These are phyloP conservation scores for Myripristis jacobus DNA, from an alignment of 2,797 vertebrate species.

Conservation along the genomic window DNA sequence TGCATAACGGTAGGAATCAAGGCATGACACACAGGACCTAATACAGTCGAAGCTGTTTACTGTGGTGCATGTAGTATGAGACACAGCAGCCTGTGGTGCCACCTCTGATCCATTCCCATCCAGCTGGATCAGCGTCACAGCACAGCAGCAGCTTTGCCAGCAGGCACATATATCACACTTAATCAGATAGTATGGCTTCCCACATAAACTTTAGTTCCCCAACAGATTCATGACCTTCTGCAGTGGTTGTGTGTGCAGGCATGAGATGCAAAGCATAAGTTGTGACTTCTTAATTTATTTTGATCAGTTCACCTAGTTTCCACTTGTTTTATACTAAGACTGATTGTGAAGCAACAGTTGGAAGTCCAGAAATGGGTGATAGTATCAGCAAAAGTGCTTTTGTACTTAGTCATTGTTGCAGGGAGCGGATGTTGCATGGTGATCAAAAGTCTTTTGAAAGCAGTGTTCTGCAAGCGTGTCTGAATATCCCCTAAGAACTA, in stretches of 20 bases:
- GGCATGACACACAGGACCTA: slow-evolving; percentile 18
- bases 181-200: slow-evolving; percentile 1
- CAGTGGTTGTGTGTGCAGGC: not conserved
- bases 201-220: not conserved
- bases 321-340: not conserved
- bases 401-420: slow-evolving; percentile 7
- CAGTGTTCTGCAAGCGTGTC: slow-evolving; percentile 19
- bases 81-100: not conserved
- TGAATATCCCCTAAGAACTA: slow-evolving; percentile 35
- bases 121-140: slow-evolving; percentile 32
- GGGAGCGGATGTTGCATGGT: slow-evolving; percentile 10
- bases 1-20: slow-evolving; percentile 32
- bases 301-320: not conserved
- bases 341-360: slow-evolving; percentile 4
- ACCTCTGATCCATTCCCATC: slow-evolving; percentile 38
- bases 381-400: slow-evolving; percentile 10
- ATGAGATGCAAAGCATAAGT: not conserved
- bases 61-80: slow-evolving; percentile 15
- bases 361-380: not conserved
- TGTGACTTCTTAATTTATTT: slow-evolving; percentile 31
- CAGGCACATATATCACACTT: slow-evolving; percentile 13
- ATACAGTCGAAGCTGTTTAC: slow-evolving; percentile 7
- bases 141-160: slow-evolving; percentile 2
- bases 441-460: slow-evolving; percentile 37
- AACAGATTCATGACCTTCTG: not conserved